phyloP scores from a whole-genome alignment of 2,797 vertebrate genomes.

The Acanthopagrus latus region DNA sequence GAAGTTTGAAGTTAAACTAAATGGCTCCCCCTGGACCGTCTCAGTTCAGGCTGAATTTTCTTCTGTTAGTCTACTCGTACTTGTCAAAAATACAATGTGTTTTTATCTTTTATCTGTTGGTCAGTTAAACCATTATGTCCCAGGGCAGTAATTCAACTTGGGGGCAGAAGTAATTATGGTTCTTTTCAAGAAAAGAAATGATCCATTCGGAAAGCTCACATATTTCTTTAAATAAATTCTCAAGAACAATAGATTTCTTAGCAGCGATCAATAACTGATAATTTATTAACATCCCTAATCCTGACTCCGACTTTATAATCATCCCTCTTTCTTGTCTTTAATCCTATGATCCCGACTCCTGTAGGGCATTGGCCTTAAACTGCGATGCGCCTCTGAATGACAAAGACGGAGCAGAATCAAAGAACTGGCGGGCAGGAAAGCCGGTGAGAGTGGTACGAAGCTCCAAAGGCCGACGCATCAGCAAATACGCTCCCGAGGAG shows the following conservation, averaged over 20 bases:
- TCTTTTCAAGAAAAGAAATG: background rate
- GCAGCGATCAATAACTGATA: background rate
- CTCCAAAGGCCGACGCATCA: conserved; percentile 97
- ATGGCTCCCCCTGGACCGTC: background rate
- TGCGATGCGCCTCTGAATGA: conserved; percentile 98
- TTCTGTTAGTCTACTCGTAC: background rate
- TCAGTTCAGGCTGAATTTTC: background rate
- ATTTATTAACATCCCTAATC: background rate
- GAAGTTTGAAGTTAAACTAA: background rate
- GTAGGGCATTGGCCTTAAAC: conserved; percentile 96
- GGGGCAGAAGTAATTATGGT: background rate
- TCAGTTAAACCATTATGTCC: background rate
- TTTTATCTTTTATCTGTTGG: background rate
- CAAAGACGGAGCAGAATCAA: conserved; percentile 97
- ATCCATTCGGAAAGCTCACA: background rate
- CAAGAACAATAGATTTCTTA: background rate
- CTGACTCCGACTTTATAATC: background rate
- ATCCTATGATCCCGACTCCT: conserved; percentile 30
- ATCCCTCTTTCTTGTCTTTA: conserved; percentile 7
- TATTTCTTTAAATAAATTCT: background rate
- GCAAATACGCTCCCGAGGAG: conserved; percentile 99
- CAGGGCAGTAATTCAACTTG: background rate
- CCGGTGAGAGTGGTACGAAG: conserved; percentile 97
- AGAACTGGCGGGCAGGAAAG: conserved; percentile 98
- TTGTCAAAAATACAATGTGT: background rate